Evolutionary conservation across 2,113 vertebrate genomes (phyloP), one percentile per base, ranked within the genome.

Genomic region (Athene noctua): DNA sequence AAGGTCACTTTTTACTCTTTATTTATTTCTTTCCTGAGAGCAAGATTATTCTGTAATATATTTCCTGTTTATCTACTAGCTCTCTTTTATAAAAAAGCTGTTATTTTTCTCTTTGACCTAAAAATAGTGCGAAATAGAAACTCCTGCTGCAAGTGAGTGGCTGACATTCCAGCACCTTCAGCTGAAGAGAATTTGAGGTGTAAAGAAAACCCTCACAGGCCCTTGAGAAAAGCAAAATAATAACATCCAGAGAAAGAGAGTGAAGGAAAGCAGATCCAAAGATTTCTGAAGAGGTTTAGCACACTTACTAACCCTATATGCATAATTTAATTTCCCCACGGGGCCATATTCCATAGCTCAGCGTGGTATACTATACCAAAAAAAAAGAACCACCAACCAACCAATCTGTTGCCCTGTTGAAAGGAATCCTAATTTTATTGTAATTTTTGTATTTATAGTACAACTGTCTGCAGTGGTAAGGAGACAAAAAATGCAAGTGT

Each of bases 51-150:
- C 46, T 86, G 51, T 87, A 93, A 42, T 61, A 51, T 54, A 66
- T 62, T 92, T 96, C 66, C 88, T 62, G 55, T 96, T 96, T 96
- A 91, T 94, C 92, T 92, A 40, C 68, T 84, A 86, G n/a, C n/a
- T 63, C 49, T 63, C 21, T 70, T 40, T 65, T 65, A 86, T 22
- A 80, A 80, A 80, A 87, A 92, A 88, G 36, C 29, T n/a, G 16
- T 67, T 86, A 11, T 52, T 65, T 80, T 94, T 94, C 61, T 79
- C 42, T 94, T 86, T 93, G 66, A 90, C 40, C 72, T 71, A 58
- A 73, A 75, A 83, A 72, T 80, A 82, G 44, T 13, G 19, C 88
- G 78, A 94, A 96, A 93, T 67, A 91, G 52, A 66, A 95, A 38
- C n/a, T 88, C 55, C 32, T 83, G 17, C 86, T 92, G 74, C 23